Conservation (phyloP, 2,888 invertebrate genomes). For the Amiota minor region DNA sequence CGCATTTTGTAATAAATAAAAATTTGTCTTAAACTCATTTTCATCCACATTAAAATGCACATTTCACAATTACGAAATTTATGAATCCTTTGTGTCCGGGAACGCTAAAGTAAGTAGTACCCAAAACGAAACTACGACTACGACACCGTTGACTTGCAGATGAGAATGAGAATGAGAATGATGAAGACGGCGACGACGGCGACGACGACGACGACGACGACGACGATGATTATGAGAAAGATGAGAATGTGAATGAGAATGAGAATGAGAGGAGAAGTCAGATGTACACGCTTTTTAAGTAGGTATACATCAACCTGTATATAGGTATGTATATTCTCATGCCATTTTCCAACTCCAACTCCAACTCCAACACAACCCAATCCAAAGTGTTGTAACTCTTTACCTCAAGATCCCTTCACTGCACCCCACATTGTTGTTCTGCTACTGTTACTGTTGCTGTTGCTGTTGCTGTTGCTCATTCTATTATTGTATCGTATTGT, state of each 20-base stretch:
- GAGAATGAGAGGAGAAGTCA: neutral
- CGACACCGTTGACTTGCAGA: neutral
- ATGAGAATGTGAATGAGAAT: neutral
- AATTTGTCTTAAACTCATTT: conserved; percentile 49
- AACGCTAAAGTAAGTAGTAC: neutral
- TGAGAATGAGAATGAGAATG: neutral
- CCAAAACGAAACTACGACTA: conserved; percentile 6
- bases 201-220: neutral
- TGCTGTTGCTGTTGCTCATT: neutral
- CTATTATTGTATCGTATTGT: conserved; percentile 25
- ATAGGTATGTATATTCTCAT: too few relatives aligned
- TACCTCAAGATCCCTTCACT: too few relatives aligned
- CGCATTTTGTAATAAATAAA: conserved; percentile 47
- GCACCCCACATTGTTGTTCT: neutral
- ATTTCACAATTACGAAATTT: conserved; percentile 58
- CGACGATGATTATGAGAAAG: neutral
- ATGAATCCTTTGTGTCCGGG: conserved; percentile 51
- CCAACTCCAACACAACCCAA: too few relatives aligned
- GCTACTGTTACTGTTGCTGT: neutral
- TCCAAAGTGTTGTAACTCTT: too few relatives aligned
- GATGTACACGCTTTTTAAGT: neutral
- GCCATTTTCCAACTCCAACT: too few relatives aligned
- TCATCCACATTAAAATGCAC: conserved; percentile 55
- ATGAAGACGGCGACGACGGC: neutral
- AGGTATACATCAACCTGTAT: too few relatives aligned